A percentile compares a stretch with the other conserved stretches of the same genome.
phyloP scores from a whole-genome alignment of 2,888 invertebrate genomes.

The Lydus trimaculatus region DNA sequence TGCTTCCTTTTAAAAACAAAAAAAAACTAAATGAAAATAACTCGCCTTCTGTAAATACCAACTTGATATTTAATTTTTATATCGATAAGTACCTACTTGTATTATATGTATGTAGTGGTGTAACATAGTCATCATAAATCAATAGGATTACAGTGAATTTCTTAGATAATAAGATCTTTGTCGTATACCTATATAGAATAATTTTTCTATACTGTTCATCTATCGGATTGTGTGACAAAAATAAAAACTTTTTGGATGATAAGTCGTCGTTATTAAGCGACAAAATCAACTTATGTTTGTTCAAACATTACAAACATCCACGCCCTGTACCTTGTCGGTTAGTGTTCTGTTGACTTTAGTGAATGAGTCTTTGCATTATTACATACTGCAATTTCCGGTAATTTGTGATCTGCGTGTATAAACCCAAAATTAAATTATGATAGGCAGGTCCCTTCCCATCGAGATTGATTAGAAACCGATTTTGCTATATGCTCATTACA shows the following conservation, averaged over 20 bases:
- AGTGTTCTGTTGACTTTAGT: slow-evolving; percentile 26
- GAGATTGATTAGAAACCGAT: background rate
- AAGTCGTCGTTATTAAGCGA: background rate
- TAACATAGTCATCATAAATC: background rate
- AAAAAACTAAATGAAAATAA: background rate
- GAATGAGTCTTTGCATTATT: slow-evolving; percentile 25
- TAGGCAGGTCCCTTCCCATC: slow-evolving; percentile 9
- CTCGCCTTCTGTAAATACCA: background rate
- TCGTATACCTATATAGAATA: background rate
- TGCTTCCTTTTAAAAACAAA: background rate
- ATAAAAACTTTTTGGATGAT: too few relatives aligned
- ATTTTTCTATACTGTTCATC: background rate
- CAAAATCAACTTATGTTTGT: slow-evolving; percentile 21
- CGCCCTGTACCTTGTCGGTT: slow-evolving; percentile 20
- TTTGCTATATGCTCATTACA: background rate
- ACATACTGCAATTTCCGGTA: slow-evolving; percentile 37
- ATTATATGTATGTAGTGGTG: background rate
- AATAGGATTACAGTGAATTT: background rate
- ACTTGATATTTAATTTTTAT: background rate
- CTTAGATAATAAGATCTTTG: background rate
- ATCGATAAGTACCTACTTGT: background rate
- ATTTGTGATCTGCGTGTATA: slow-evolving; percentile 38
- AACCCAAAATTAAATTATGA: slow-evolving; percentile 37
- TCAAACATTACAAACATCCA: slow-evolving; percentile 22
- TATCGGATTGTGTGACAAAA: too few relatives aligned